Conservation (phyloP, 2,797 vertebrate genomes). For the Danio aesculapii region DNA sequence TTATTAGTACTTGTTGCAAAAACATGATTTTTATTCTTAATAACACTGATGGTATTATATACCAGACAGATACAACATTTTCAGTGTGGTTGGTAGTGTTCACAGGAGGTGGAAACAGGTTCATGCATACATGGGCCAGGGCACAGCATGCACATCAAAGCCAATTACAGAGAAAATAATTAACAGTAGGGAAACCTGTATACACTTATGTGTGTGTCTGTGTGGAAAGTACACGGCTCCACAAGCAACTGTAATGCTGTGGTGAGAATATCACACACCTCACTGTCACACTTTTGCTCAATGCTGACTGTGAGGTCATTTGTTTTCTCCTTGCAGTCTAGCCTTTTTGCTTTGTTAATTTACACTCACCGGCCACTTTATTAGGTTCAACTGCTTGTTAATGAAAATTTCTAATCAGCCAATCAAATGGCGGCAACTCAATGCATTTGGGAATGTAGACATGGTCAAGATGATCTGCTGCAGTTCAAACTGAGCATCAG, state of each 20-base stretch:
- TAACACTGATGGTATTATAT: neutral
- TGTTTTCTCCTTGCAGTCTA: neutral
- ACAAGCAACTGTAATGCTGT: slow-evolving; percentile 12
- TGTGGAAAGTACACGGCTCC: neutral
- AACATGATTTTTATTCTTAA: neutral
- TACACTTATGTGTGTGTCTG: slow-evolving; percentile 40
- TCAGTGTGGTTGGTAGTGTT: slow-evolving; percentile 64
- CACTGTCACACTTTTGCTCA: neutral
- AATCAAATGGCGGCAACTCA: too few species aligned
- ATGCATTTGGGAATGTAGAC: too few species aligned
- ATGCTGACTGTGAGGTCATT: neutral
- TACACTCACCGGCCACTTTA: too few species aligned
- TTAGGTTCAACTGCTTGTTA: too few species aligned
- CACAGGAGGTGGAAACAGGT: slow-evolving; percentile 59
- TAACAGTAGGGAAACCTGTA: slow-evolving; percentile 67
- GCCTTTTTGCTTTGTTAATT: neutral
- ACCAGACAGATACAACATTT: neutral
- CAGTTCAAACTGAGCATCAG: too few species aligned
- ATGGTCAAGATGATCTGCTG: too few species aligned
- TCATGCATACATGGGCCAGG: slow-evolving; percentile 65
- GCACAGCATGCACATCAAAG: slow-evolving; percentile 71
- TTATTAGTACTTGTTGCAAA: too few species aligned
- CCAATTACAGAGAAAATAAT: slow-evolving; percentile 76
- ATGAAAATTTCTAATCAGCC: too few species aligned
- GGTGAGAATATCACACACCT: slow-evolving; percentile 29